Conservation (phyloP, 1,140 invertebrate genomes). For the Saccostrea echinata region DNA sequence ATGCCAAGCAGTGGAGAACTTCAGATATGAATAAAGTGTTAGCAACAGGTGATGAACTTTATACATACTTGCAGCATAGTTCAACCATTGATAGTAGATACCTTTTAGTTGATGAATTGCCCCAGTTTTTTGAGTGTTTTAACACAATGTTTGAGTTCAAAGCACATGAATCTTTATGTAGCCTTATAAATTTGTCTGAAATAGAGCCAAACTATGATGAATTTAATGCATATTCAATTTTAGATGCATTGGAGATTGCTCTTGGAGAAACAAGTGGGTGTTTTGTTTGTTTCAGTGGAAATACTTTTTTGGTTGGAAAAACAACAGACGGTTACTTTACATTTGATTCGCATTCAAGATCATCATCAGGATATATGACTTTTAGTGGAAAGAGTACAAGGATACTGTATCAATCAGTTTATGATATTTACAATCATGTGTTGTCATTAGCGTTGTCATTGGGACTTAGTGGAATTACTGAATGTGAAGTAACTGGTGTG, state of each 20-base stretch:
- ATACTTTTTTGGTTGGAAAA: constrained; percentile 1
- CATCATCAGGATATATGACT: background rate
- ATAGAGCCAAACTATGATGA: background rate
- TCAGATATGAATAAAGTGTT: constrained; percentile 27
- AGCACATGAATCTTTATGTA: background rate
- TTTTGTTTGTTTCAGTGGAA: constrained; percentile 11
- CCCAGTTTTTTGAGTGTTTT: background rate
- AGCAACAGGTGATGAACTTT: constrained; percentile 42
- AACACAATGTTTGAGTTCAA: background rate
- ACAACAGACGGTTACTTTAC: background rate
- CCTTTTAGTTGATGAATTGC: constrained; percentile 14
- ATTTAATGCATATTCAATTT: background rate
- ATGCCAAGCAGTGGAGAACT: background rate
- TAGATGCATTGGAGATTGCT: background rate
- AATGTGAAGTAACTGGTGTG: constrained; percentile 26
- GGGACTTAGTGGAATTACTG: background rate
- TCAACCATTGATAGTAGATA: background rate
- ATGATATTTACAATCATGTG: background rate
- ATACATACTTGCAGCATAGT: background rate
- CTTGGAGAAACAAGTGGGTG: background rate
- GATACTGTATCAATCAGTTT: background rate
- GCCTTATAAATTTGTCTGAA: background rate
- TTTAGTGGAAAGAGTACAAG: constrained; percentile 30
- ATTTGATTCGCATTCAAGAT: constrained; percentile 33
- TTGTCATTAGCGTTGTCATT: background rate